These are phyloP conservation scores for Phalacrocorax carbo DNA, from an alignment of 2,113 vertebrate species.

Conservation along the genomic window DNA sequence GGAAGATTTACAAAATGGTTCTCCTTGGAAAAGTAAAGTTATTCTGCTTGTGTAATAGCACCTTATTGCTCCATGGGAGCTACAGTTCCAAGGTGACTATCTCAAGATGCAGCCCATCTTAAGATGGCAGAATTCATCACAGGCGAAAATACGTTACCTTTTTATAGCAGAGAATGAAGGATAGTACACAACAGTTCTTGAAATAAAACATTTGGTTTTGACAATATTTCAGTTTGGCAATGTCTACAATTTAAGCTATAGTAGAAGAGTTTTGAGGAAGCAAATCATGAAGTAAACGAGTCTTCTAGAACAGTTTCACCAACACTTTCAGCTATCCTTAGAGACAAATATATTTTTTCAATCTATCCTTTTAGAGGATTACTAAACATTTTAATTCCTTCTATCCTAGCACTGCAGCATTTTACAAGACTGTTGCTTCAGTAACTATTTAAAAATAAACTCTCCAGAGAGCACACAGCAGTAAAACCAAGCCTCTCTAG, in stretches of 20 bases:
- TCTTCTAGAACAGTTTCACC: not conserved
- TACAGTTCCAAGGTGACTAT: not conserved
- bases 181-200: not conserved
- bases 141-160: not conserved
- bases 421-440: slow-evolving; percentile 14
- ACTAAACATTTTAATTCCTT: not conserved
- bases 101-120: not conserved
- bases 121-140: not conserved
- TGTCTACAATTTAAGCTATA: not conserved
- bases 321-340: not conserved
- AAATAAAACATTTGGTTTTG: not conserved
- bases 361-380: not conserved
- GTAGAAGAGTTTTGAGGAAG: not conserved
- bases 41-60: not conserved
- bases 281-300: not conserved
- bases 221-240: not conserved
- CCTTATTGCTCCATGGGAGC: not conserved
- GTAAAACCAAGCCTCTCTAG: slow-evolving; percentile 31
- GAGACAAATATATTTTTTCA: not conserved
- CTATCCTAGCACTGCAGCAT: not conserved
- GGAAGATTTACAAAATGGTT: not conserved
- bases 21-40: not conserved
- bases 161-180: not conserved
- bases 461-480: not conserved
- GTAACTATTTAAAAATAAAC: slow-evolving; percentile 49